Percentiles rank a stretch among this genome's conserved stretches.
Evolutionary conservation across 2,888 invertebrate species (phyloP).

Genomic region (Stenoptilia bipunctidactyla): DNA sequence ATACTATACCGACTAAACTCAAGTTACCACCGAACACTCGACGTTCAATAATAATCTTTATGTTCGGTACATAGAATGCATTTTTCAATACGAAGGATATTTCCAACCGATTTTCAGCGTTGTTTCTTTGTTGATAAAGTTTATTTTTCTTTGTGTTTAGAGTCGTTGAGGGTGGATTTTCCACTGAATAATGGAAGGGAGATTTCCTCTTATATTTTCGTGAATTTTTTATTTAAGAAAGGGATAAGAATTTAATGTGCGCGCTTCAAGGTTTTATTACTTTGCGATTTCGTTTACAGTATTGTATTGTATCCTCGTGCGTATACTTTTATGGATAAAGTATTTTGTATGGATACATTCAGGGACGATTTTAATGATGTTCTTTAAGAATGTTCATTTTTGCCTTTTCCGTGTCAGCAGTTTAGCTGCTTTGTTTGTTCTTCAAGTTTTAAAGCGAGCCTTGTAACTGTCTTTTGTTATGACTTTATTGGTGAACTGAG

Average conservation of each 20-base stretch:
- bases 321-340: conserved; percentile 65
- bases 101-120: background rate
- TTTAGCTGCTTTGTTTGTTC: too few species aligned
- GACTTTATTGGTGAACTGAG: too few species aligned
- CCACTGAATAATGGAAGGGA: conserved; percentile 62
- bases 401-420: too few species aligned
- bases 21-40: background rate
- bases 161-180: conserved; percentile 31
- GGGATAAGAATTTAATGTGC: conserved; percentile 72
- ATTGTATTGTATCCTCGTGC: conserved; percentile 42
- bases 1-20: conserved; percentile 48
- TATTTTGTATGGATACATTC: conserved; percentile 54
- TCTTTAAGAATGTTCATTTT: conserved; percentile 12
- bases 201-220: conserved; percentile 61
- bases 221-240: conserved; percentile 72
- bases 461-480: too few species aligned
- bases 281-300: conserved; percentile 61
- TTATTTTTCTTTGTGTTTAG: conserved; percentile 30
- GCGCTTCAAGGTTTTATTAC: conserved; percentile 62
- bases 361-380: conserved; percentile 48
- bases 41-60: background rate
- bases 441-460: too few species aligned
- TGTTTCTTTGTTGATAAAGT: conserved; percentile 27
- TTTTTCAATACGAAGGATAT: background rate
- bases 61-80: background rate